Conservation (phyloP, 2,888 invertebrate genomes). For the Schrankia costaestrigalis region DNA sequence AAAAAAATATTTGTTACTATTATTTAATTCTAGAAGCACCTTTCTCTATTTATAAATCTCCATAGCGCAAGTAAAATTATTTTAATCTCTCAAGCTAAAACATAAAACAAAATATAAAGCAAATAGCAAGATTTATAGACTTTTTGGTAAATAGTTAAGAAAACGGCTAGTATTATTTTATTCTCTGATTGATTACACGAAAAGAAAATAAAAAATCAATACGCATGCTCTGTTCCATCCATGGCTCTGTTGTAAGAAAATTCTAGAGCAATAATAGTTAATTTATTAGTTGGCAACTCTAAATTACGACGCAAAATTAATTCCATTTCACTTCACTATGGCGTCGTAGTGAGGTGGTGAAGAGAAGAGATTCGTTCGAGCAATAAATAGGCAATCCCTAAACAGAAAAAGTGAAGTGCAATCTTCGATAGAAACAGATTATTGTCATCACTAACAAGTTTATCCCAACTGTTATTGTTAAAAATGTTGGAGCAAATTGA, state of each 20-base stretch:
- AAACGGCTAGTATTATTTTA: too few relatives aligned
- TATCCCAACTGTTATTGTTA: constrained; percentile 40
- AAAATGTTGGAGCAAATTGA: constrained; percentile 55
- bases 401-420: constrained; percentile 33
- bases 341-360: constrained; percentile 33
- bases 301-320: constrained; percentile 12
- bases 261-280: not conserved
- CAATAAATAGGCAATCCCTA: constrained; percentile 24
- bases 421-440: constrained; percentile 41
- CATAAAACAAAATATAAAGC: too few relatives aligned
- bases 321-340: constrained; percentile 29
- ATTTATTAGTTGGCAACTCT: constrained; percentile 6
- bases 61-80: too few relatives aligned
- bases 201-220: too few relatives aligned
- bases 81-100: too few relatives aligned
- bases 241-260: not conserved
- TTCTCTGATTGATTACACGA: too few relatives aligned
- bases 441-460: constrained; percentile 43
- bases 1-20: too few relatives aligned
- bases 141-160: too few relatives aligned
- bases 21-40: too few relatives aligned
- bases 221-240: too few relatives aligned
- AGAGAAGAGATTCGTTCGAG: constrained; percentile 19
- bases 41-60: too few relatives aligned
- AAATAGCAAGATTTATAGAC: too few relatives aligned